Percentiles rank a stretch among this genome's conserved stretches.
These are phyloP conservation scores for Aldrovandia affinis DNA, from an alignment of 2,797 vertebrate species.

Conservation along the genomic window DNA sequence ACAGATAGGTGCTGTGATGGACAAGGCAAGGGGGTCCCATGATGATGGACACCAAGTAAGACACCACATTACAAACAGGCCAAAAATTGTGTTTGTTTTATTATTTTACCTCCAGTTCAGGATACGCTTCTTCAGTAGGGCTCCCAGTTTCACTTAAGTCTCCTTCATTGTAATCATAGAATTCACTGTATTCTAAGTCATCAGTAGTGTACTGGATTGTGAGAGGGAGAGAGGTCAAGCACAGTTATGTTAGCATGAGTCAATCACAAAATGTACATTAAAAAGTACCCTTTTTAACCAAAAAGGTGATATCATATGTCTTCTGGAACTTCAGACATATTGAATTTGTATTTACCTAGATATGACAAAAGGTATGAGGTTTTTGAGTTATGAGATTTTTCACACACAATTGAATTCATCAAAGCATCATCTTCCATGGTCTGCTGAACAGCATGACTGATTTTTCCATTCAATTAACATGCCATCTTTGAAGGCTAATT, in stretches of 20 bases:
- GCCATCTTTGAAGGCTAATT: neutral
- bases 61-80: conserved; percentile 64
- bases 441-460: neutral
- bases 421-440: conserved; percentile 30
- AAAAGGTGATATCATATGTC: conserved; percentile 51
- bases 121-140: conserved; percentile 80
- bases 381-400: neutral
- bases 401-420: neutral
- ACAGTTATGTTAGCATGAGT: conserved; percentile 72
- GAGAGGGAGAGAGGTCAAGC: conserved; percentile 57
- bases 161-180: conserved; percentile 93
- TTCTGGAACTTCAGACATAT: conserved; percentile 40
- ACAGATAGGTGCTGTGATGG: conserved; percentile 45
- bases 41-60: conserved; percentile 53
- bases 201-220: conserved; percentile 86
- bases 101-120: conserved; percentile 90
- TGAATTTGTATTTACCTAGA: conserved; percentile 42
- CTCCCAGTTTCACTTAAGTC: conserved; percentile 81
- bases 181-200: conserved; percentile 87
- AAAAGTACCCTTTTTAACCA: conserved; percentile 27
- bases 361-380: neutral
- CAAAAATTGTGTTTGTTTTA: conserved; percentile 35
- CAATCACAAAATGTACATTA: conserved; percentile 34
- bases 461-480: neutral
- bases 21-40: conserved; percentile 34